Base-by-base conservation (phyloP, 2,888 invertebrate species). In the Argyra leucocephala region DNA sequence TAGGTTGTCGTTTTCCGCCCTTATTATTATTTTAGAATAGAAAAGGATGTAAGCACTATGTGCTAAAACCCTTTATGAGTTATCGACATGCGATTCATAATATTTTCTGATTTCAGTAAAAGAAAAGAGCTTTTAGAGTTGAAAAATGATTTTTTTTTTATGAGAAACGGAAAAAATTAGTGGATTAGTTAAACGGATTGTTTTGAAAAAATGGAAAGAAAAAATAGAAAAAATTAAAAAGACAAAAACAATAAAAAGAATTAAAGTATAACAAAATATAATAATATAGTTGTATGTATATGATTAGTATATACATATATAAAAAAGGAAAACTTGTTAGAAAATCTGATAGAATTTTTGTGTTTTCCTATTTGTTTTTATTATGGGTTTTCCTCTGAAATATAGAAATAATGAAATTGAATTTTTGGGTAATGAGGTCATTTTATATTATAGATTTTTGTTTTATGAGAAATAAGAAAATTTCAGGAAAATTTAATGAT, bases 1-100 rank as follows among this genome's bases (percentile, higher is more conserved):
- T 48, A 18, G 6, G 48, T 48, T 48, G 48, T 15, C 48, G 48
- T 48, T 48, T 48, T 48, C 48, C 48, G 48, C 48, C 48, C 48
- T 48, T 48, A 48, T 48, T 48, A 48, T 48, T 48, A 48, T n/a
- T n/a, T 48, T 48, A 48, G 18, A 48, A 48, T 48, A 48, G 48
- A 48, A 48, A 48, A 48, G 48, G 48, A 48, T 48, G 48, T 48
- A 48, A 48, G 48, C 48, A 48, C 48, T 48, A 48, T 48, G 48
- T 48, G 48, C 48, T 18, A 48, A 48, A 48, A 48, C 48, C 48
- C 48, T 48, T 48, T 48, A 48, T 48, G 48, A 48, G 48, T 48
- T 48, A 48, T 48, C 48, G 48, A 48, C 48, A 48, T 48, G 48
- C 48, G 18, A 48, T 48, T 48, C 48, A 48, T 48, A 48, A 48